Evolutionary conservation across 2,888 invertebrate species (phyloP).

Genomic region (Plagodis dolabraria): DNA sequence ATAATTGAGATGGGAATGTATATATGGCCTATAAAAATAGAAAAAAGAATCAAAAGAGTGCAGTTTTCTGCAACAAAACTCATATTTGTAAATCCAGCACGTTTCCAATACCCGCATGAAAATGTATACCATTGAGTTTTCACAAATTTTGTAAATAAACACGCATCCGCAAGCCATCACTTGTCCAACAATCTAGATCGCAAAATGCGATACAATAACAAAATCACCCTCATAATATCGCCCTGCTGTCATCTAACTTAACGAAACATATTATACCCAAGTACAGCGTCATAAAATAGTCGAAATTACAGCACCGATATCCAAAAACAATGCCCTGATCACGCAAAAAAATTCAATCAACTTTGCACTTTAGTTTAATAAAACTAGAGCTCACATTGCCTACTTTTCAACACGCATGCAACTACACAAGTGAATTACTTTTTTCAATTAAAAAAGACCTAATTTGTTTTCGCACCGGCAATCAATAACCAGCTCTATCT

Average conservation of each 20-base stretch:
- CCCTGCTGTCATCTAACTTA: slow-evolving; percentile 61
- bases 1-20: too few relatives aligned
- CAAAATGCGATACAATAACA: slow-evolving; percentile 45
- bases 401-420: slow-evolving; percentile 63
- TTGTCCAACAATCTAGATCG: slow-evolving; percentile 41
- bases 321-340: slow-evolving; percentile 77
- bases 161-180: slow-evolving; percentile 31
- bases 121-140: slow-evolving; percentile 5
- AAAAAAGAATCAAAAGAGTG: too few relatives aligned
- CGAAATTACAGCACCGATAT: slow-evolving; percentile 78
- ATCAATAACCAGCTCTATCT: slow-evolving; percentile 37
- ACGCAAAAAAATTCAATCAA: slow-evolving; percentile 40
- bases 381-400: slow-evolving; percentile 55
- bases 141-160: slow-evolving; percentile 15
- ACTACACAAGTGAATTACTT: slow-evolving; percentile 77
- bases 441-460: slow-evolving; percentile 79
- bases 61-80: not conserved
- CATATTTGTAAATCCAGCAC: not conserved
- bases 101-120: slow-evolving; percentile 4
- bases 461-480: slow-evolving; percentile 50
- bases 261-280: slow-evolving; percentile 67
- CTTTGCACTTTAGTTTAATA: slow-evolving; percentile 43
- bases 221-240: slow-evolving; percentile 53
- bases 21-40: too few relatives aligned
- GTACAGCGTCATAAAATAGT: slow-evolving; percentile 75